phyloP scores from a whole-genome alignment of 37 sponge, comb jelly and placozoan genomes.

The Chondrilla cf. caribensis region DNA sequence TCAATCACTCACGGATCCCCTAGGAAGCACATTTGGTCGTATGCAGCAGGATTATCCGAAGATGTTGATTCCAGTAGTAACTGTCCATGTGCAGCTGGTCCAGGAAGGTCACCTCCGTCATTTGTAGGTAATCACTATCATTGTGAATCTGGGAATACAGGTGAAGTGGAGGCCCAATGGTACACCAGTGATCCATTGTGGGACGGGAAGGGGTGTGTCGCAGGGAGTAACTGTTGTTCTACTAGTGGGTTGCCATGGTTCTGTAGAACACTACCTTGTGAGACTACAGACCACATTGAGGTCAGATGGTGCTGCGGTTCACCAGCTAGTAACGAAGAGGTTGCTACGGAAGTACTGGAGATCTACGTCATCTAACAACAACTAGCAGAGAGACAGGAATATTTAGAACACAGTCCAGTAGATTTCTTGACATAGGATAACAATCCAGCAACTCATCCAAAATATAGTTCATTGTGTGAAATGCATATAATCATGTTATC shows the following conservation, averaged over 20 bases:
- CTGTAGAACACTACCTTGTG: neutral
- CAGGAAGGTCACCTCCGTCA: neutral
- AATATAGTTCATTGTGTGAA: no score
- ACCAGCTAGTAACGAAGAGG: neutral
- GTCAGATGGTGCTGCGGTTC: neutral
- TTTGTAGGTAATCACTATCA: conserved; percentile 17
- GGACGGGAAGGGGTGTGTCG: neutral
- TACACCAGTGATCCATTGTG: neutral
- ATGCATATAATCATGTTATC: no score
- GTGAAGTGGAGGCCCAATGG: neutral
- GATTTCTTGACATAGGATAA: no score
- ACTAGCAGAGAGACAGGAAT: no score
- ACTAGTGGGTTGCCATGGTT: conserved; percentile 17
- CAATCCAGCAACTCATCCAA: no score
- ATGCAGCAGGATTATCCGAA: conserved; percentile 3
- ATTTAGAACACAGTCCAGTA: no score
- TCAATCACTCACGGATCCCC: conserved; percentile 15
- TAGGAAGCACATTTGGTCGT: conserved; percentile 20
- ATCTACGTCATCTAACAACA: neutral
- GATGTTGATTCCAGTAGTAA: neutral
- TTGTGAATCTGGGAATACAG: neutral
- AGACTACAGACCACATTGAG: conserved; percentile 4
- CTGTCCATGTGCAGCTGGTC: conserved; percentile 1
- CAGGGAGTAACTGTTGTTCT: neutral
- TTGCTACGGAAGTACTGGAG: conserved; percentile 6